Conservation (phyloP, 2,888 invertebrate genomes). For the Smittia sp. region DNA sequence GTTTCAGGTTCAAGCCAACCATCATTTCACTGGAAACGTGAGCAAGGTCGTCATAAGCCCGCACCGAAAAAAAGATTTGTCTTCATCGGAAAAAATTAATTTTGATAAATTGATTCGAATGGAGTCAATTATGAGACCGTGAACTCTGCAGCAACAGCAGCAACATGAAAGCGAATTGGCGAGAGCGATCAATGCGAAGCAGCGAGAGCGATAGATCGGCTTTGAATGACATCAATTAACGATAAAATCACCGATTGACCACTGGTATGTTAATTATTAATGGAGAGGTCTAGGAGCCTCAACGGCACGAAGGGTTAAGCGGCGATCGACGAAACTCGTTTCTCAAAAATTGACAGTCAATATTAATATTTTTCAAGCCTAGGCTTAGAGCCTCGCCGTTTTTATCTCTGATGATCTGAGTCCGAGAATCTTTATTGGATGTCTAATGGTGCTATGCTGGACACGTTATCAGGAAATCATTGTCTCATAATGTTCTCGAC, state of each 20-base stretch:
- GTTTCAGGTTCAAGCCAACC: not conserved
- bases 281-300: not conserved
- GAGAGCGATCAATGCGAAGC: not conserved
- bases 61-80: too few species aligned
- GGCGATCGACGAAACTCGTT: not conserved
- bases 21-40: not conserved
- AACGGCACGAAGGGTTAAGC: not conserved
- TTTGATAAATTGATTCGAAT: constrained; percentile 15
- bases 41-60: not conserved
- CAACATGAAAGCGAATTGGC: not conserved
- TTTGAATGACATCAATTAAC: constrained; percentile 25
- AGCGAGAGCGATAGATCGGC: not conserved
- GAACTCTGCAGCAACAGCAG: not conserved
- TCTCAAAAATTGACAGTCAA: constrained; percentile 1
- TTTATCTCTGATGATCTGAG: not conserved
- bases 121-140: not conserved
- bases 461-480: constrained; percentile 18
- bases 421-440: not conserved
- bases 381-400: not conserved
- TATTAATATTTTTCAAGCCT: not conserved
- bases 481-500: not conserved
- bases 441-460: not conserved
- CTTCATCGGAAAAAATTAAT: not conserved
- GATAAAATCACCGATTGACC: constrained; percentile 11
- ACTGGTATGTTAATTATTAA: not conserved